Evolutionary conservation across 2,797 vertebrate species (phyloP), one percentile per base, ranked within the genome.

Genomic region (Prunella strophiata): DNA sequence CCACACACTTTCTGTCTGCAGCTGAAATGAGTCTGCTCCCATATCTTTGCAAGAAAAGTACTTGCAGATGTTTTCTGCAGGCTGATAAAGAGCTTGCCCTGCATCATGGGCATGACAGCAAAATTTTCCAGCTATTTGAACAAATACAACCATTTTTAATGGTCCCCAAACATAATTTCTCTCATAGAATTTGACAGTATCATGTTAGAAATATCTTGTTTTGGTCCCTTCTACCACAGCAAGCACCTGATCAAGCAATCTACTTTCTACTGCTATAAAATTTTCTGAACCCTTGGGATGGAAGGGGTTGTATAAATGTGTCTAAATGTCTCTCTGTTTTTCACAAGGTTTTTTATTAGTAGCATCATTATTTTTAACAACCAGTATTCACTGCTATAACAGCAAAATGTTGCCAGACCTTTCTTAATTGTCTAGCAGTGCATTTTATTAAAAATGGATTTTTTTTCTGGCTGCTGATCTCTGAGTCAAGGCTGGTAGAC

Each of bases 291-390:
- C n/a, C 48, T 48, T 10, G 40, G 76, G 51, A 84, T 81, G 40
- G 76, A 91, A 81, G 29, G 1, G 3, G 21, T 57, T 83, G 58
- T 62, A 75, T 83, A 70, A 70, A 78, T 27, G 18, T 58, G 40
- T 83, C 67, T 62, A 63, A 63, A 83, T 30, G 22, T 70, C 30
- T 70, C 30, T 79, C 29, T 78, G 0, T 43, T 88, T 87, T 85
- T 86, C 47, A 61, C 25, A 48, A 38, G 62, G 36, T 15, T 63
- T 95, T 84, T 91, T 94, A 86, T 88, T 85, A 74, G 50, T 47
- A 78, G 27, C 32, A 48, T 70, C 54, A 20, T 91, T 90, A 84
- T 78, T 94, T 96, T 93, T 91, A 66, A 91, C 73, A 76, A 29
- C 62, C 23, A 48, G 19, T 34, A 70, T 84, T 94, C 51, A 30